These are phyloP conservation scores for Menura novaehollandiae DNA, from an alignment of 2,113 vertebrate species.

Conservation along the genomic window DNA sequence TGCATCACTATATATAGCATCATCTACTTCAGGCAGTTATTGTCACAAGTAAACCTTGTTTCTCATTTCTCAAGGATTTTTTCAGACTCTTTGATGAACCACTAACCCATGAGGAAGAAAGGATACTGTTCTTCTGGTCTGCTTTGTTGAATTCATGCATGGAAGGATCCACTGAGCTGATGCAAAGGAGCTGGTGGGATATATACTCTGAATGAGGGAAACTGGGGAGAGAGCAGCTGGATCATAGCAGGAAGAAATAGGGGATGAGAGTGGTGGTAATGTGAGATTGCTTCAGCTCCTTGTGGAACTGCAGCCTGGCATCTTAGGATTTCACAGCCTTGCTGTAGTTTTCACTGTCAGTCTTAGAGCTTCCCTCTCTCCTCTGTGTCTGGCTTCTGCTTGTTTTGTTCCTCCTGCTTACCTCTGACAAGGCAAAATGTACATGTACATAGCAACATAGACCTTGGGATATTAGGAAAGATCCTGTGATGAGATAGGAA, in stretches of 20 bases:
- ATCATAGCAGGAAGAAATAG: neutral
- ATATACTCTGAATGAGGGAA: neutral
- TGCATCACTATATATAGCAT: neutral
- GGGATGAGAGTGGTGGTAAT: neutral
- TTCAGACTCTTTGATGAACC: neutral
- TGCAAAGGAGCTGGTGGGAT: neutral
- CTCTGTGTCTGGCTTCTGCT: neutral
- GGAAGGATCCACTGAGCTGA: neutral
- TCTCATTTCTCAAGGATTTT: neutral
- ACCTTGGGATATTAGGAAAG: neutral
- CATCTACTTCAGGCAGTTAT: neutral
- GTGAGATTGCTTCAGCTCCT: neutral
- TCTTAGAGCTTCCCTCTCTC: neutral
- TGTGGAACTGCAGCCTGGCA: neutral
- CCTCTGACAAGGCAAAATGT: neutral
- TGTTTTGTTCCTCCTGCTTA: neutral
- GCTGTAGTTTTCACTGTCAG: neutral
- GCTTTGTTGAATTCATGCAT: neutral
- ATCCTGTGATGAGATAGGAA: neutral
- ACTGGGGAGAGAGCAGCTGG: neutral
- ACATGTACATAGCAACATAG: fast-evolving
- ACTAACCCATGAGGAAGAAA: neutral
- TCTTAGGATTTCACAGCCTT: neutral
- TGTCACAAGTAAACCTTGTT: neutral
- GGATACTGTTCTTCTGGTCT: neutral